Percentiles rank a stretch among this genome's conserved stretches.
phyloP scores from a whole-genome alignment of 2,113 vertebrate genomes.

The Hydrolagus affinis region DNA sequence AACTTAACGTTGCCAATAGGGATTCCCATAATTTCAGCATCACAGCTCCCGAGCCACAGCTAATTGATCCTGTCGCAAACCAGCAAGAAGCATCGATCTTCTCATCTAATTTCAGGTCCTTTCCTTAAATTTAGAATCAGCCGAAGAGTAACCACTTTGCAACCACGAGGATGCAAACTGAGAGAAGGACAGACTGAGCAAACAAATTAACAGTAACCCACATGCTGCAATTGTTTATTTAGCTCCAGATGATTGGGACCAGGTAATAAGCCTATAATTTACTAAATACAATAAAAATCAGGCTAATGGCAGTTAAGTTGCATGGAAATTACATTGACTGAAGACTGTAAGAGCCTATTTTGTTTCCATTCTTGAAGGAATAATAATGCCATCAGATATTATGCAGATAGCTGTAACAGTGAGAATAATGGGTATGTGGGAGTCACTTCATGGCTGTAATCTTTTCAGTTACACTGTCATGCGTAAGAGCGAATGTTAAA shows the following conservation, averaged over 20 bases:
- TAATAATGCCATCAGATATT: not conserved
- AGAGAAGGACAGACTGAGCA: conserved; percentile 6
- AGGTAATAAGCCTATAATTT: conserved; percentile 16
- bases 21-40: not conserved
- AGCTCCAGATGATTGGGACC: conserved; percentile 1
- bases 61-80: not conserved
- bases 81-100: not conserved
- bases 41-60: too few species aligned
- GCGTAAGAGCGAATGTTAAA: not conserved
- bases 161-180: not conserved
- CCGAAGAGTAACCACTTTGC: not conserved
- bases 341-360: conserved; percentile 3
- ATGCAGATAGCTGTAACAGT: not conserved
- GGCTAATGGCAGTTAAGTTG: not conserved
- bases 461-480: too few species aligned
- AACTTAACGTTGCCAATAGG: not conserved
- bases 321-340: not conserved
- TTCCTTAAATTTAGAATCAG: not conserved
- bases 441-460: not conserved
- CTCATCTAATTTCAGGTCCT: not conserved
- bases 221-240: not conserved
- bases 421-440: conserved; percentile 4
- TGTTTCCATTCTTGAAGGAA: not conserved
- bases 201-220: not conserved
- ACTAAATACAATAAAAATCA: conserved; percentile 8